phyloP scores from a whole-genome alignment of 1,140 invertebrate species.

The Pachyrhynchus sulphureomaculatus region DNA sequence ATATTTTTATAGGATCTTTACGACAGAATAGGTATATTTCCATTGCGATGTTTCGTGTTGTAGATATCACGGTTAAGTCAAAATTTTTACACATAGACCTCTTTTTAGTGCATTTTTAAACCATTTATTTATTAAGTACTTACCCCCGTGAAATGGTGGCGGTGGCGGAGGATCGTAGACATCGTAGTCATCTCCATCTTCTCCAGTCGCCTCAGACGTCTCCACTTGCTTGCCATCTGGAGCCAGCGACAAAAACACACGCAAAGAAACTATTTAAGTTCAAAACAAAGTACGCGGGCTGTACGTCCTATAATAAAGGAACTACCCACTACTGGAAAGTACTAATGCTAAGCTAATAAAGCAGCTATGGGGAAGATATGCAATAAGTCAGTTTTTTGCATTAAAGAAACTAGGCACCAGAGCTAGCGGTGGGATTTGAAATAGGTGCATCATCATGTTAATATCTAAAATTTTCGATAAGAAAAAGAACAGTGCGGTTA shows the following conservation, averaged over 20 bases:
- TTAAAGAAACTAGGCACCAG: neutral
- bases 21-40: too few relatives aligned
- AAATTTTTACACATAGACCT: neutral
- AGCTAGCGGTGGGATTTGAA: too few relatives aligned
- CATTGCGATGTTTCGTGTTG: too few relatives aligned
- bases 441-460: too few relatives aligned
- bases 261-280: slow-evolving; percentile 71
- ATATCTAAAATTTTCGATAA: too few relatives aligned
- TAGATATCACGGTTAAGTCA: slow-evolving; percentile 20
- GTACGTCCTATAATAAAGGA: slow-evolving; percentile 22
- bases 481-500: too few relatives aligned
- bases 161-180: slow-evolving; percentile 22
- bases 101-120: neutral
- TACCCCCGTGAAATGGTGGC: slow-evolving; percentile 50
- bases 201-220: slow-evolving; percentile 40
- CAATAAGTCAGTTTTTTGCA: neutral
- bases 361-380: neutral
- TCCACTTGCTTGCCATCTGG: slow-evolving; percentile 58
- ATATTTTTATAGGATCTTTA: too few relatives aligned
- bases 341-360: slow-evolving; percentile 7
- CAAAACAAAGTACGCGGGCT: slow-evolving; percentile 49
- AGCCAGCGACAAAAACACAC: slow-evolving; percentile 78
- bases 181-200: slow-evolving; percentile 44
- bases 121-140: neutral
- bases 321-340: slow-evolving; percentile 22